Evolutionary conservation across 2,113 vertebrate genomes (phyloP), one percentile per base, ranked within the genome.

Genomic region (Stigmatopora nigra): DNA sequence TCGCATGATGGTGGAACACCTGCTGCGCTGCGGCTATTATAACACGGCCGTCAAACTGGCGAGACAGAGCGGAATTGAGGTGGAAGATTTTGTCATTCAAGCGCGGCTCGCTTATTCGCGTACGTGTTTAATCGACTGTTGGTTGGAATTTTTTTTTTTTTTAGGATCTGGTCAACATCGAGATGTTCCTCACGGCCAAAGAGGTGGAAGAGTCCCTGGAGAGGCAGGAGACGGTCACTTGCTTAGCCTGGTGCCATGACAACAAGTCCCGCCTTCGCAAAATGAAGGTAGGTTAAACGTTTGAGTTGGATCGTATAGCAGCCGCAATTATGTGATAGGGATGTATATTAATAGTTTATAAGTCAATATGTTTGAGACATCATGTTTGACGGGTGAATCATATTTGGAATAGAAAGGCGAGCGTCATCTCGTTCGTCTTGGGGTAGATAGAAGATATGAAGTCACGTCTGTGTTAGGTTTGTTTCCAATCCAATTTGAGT

Each of bases 151-250:
- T 0, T 69, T 61, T 48, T 63, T 20, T 10, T 25, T 56, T 59
- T 47, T 55, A 99, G 97, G 96, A 99, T 74, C 86, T 99, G 76
- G 97, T 99, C 82, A 99, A 99, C 87, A 99, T 99, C 65, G 97
- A 99, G 88, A 99, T 99, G 96, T 99, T 99, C 85, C 91, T 99
- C 77, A 99, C 96, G 59, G 97, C 97, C 68, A 99, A 99, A 76
- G 97, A 99, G 87, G 97, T 99, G 56, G 97, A 99, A 66, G 97
- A 99, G 78, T 98, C 97, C 58, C 89, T 99, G 84, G 96, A 98
- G 88, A 91, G 95, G 81, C 95, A 97, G 61, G 97, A 99, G 86
- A 99, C 96, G 0, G 94, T 94, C 80, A 98, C 97, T 48, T 99
- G 97, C 84, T 84, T 98, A 79, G 95, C 96, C 71, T 99, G 97